Base-by-base conservation (phyloP, 2,888 invertebrate genomes). In the Bedellia somnulentella region DNA sequence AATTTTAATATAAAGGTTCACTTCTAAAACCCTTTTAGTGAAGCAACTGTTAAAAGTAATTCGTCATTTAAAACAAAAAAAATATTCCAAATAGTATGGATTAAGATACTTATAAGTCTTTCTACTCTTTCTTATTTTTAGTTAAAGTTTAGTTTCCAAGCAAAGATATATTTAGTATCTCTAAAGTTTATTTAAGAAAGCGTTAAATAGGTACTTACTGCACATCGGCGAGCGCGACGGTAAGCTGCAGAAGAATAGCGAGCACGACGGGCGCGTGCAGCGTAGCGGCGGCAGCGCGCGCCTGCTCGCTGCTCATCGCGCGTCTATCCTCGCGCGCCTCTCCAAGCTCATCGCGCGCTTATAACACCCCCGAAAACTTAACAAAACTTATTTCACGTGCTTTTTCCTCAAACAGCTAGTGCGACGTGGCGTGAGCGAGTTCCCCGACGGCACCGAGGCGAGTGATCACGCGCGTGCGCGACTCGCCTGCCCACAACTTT, bases 391-490 rank as follows among this genome's bases (percentile, higher is more conserved):
- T n/a, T n/a, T n/a, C n/a, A n/a, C n/a, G n/a, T n/a, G n/a, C n/a
- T n/a, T n/a, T n/a, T n/a, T n/a, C n/a, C n/a, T n/a, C n/a, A n/a
- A n/a, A n/a, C n/a, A n/a, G n/a, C n/a, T n/a, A n/a, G n/a, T n/a
- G n/a, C n/a, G n/a, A 42, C 37, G 45, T 41, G 52, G 50, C 60
- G 50, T 51, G 67, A 57, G 63, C 58, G 54, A 43, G 50, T 63
- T 50, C 56, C 52, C 45, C 57, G 60, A 47, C 50, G 31, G 52
- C 58, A 52, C 41, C 50, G 44, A 47, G 43, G 55, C 48, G 56
- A 70, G 57, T 75, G 75, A 35, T 58, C 56, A 54, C 70, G 73
- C 75, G 75, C 75, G 50, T 73, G 73, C 73, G 73, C 70, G 73
- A 70, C 66, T 54, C 39, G 52, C 39, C 9, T 15, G 5, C n/a